Conservation (phyloP, 2,888 invertebrate species). For the Acanthosepion pharaonis region DNA sequence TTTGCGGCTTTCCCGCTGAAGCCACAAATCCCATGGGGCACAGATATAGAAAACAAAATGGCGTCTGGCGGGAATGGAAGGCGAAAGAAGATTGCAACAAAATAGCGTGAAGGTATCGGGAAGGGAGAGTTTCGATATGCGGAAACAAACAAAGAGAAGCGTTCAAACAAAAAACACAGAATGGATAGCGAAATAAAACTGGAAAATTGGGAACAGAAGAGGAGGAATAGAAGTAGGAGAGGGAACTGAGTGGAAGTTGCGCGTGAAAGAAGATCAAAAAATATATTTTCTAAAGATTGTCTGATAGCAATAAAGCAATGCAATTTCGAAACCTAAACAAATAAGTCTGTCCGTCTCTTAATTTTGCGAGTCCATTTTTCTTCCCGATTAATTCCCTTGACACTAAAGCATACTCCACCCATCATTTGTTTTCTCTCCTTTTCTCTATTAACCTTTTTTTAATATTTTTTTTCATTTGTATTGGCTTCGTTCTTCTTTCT, state of each 20-base stretch:
- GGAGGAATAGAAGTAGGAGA: neutral
- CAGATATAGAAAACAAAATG: slow-evolving; percentile 33
- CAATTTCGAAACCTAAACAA: slow-evolving; percentile 22
- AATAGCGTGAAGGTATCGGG: neutral
- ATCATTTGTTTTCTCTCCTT: neutral
- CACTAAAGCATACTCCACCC: neutral
- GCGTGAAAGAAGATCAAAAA: slow-evolving; percentile 1
- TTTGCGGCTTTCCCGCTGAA: slow-evolving; percentile 33
- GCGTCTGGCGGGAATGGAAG: slow-evolving; percentile 8
- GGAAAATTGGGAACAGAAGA: neutral
- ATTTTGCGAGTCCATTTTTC: slow-evolving; percentile 33
- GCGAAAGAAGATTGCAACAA: slow-evolving; percentile 20
- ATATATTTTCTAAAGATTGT: slow-evolving; percentile 33
- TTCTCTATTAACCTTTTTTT: neutral
- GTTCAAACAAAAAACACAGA: neutral
- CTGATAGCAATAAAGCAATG: slow-evolving; percentile 33
- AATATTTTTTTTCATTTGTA: neutral
- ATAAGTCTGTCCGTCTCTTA: slow-evolving; percentile 14
- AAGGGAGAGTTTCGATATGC: neutral
- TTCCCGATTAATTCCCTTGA: slow-evolving; percentile 13
- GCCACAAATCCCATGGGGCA: slow-evolving; percentile 15
- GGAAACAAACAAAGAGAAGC: neutral
- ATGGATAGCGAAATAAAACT: neutral
- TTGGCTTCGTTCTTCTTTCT: neutral
- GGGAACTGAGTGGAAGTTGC: neutral